phyloP scores from a whole-genome alignment of 1,140 invertebrate species.

The Drosophila malerkotliana region DNA sequence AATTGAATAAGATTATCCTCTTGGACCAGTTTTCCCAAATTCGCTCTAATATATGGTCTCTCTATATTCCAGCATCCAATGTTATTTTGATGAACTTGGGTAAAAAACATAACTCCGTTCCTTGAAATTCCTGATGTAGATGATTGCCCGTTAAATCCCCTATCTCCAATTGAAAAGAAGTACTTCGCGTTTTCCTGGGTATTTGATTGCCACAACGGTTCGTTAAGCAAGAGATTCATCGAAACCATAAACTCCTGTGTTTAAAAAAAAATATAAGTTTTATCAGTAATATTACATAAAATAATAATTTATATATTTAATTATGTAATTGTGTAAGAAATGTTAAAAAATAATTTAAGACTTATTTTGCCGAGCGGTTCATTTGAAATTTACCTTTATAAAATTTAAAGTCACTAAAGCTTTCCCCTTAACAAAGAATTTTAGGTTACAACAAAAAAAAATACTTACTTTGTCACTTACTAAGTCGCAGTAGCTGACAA shows the following conservation, averaged over 20 bases:
- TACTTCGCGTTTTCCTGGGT: conserved; percentile 84
- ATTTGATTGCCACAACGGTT: conserved; percentile 85
- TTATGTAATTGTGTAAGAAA: too few species aligned
- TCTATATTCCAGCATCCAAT: conserved; percentile 92
- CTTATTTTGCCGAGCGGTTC: too few species aligned
- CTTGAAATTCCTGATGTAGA: conserved; percentile 89
- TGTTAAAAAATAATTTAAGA: too few species aligned
- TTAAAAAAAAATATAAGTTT: neutral
- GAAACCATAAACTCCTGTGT: conserved; percentile 88
- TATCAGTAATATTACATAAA: neutral
- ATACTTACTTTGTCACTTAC: too few species aligned
- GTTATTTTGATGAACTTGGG: conserved; percentile 89
- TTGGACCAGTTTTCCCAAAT: conserved; percentile 85
- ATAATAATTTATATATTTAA: too few species aligned
- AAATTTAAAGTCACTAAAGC: too few species aligned
- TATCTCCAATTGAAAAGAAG: conserved; percentile 87
- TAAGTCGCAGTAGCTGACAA: too few species aligned
- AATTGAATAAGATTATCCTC: conserved; percentile 87
- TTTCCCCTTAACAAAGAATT: too few species aligned
- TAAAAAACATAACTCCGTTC: conserved; percentile 91
- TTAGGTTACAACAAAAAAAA: too few species aligned
- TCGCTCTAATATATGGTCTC: conserved; percentile 88
- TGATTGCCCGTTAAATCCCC: conserved; percentile 87
- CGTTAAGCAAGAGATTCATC: conserved; percentile 87
- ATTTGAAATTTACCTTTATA: too few species aligned